Evolutionary conservation across 2,113 vertebrate species (phyloP), one percentile per base, ranked within the genome.

Genomic region (Proteles cristata): DNA sequence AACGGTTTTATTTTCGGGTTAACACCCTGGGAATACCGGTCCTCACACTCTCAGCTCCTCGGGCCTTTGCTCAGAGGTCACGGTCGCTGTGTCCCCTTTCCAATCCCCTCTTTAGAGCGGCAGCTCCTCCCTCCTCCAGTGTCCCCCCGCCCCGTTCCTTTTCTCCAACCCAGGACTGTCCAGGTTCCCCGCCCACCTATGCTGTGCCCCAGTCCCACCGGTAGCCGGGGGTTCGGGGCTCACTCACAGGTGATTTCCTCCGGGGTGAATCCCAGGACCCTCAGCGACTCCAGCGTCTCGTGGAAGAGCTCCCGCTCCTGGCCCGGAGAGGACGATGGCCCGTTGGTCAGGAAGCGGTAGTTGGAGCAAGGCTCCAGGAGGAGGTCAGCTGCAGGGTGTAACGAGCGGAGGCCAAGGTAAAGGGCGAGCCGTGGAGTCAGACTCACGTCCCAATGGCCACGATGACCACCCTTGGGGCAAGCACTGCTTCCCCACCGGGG

Each of bases 201-300:
- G 21, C 0, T 1, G 33, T 25, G 39, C 25, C 7, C 76, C 33
- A 4, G 23, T 55, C 19, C 11, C 0, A 2, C 17, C 58, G 16
- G 8, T 14, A 3, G 0, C 0, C 1, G 10, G n/a, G 3, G 69
- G 35, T 11, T 12, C 6, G 0, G 50, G 7, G 48, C 65, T 33
- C 26, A 97, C 99, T 99, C 98, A 99, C 99, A 99, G 2, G 99
- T 91, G 50, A 98, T 99, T 96, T 99, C 99, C 43, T 99, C 99
- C 0, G 98, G 98, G 55, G 87, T 99, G 98, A 99, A 99, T 23
- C 99, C 99, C 99, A 99, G 99, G 94, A 99, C 99, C 48, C 97
- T 98, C 99, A 99, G 99, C 12, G 99, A 99, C 98, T 99, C 99
- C 99, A 99, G 99, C 0, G 99, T 99, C 98, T 99, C 99, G 11